These are phyloP conservation scores for Tipula unca DNA, from an alignment of 2,888 invertebrate species.

Conservation along the genomic window DNA sequence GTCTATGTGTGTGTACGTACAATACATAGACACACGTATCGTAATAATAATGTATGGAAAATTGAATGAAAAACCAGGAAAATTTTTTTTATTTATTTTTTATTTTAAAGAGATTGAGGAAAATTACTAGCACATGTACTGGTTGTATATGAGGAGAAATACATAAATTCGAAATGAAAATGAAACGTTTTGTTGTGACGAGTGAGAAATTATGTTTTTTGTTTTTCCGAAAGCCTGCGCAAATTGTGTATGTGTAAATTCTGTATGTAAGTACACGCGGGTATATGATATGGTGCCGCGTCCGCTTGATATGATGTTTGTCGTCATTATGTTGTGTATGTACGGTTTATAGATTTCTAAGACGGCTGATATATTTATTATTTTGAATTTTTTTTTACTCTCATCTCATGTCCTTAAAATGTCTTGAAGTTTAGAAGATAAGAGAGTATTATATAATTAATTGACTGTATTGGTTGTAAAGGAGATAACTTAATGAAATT, in stretches of 20 bases:
- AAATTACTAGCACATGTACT: slow-evolving; percentile 1
- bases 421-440: background rate
- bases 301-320: background rate
- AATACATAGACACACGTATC: background rate
- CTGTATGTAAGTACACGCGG: background rate
- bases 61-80: slow-evolving; percentile 14
- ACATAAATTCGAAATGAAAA: background rate
- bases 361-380: background rate
- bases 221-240: background rate
- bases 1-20: no score
- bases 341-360: background rate
- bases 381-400: background rate
- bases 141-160: background rate
- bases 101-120: slow-evolving; percentile 2
- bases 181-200: background rate
- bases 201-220: background rate
- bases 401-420: background rate
- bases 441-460: background rate
- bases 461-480: background rate
- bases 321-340: no score
- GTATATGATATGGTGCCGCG: background rate
- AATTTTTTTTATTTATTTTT: background rate
- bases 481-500: background rate
- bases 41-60: background rate
- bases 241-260: background rate